These are phyloP conservation scores for Caenorhabditis doughertyi DNA, from an alignment of 2,888 invertebrate species.

Conservation along the genomic window DNA sequence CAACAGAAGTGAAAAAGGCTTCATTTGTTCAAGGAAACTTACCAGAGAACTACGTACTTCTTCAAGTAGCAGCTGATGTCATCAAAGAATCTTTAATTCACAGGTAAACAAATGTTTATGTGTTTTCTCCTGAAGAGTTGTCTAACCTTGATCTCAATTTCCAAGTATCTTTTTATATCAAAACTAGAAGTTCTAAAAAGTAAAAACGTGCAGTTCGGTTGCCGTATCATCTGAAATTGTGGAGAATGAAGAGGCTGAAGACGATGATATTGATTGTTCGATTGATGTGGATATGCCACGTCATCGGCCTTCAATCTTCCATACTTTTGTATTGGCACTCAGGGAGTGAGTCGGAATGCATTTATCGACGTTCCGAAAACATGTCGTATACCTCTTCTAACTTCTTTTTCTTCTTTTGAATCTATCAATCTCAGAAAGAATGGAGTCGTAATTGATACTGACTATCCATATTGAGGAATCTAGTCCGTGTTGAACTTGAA, in stretches of 20 bases:
- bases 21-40: constrained; percentile 56
- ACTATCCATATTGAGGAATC: background rate
- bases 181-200: background rate
- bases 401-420: constrained; percentile 12
- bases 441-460: background rate
- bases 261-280: constrained; percentile 14
- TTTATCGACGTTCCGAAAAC: background rate
- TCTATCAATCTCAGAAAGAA: background rate
- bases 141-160: too few relatives aligned
- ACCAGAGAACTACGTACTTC: constrained; percentile 72
- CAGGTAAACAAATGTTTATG: constrained; percentile 54
- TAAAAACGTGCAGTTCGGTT: constrained; percentile 32
- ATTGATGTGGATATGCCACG: constrained; percentile 45
- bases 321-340: constrained; percentile 56
- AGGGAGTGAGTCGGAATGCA: constrained; percentile 57
- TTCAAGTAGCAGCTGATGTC: constrained; percentile 72
- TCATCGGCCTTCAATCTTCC: constrained; percentile 61
- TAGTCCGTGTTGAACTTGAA: too few relatives aligned
- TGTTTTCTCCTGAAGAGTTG: background rate
- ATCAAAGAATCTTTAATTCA: constrained; percentile 72
- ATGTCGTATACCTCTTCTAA: constrained; percentile 30
- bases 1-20: constrained; percentile 55
- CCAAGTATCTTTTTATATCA: background rate
- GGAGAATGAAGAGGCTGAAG: constrained; percentile 23
- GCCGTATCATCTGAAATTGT: constrained; percentile 26